A percentile compares a stretch with the other conserved stretches of the same genome.
Conservation (phyloP, 2,797 vertebrate genomes). For the Hydrocynus forskahlii region DNA sequence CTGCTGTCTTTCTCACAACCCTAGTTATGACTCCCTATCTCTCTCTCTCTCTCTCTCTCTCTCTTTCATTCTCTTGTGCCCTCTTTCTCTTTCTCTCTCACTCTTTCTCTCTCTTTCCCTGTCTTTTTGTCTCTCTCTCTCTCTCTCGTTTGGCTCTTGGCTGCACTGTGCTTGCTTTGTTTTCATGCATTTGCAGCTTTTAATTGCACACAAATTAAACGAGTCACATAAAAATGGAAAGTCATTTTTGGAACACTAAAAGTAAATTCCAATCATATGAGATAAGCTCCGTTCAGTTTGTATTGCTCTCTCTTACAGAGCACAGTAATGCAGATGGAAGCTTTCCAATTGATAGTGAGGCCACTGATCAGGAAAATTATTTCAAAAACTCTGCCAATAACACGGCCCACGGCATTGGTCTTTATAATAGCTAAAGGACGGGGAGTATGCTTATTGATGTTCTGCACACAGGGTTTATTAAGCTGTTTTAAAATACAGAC, state of each 20-base stretch:
- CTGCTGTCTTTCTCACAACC: slow-evolving; percentile 39
- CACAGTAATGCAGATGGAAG: slow-evolving; percentile 76
- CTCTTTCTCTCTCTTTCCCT: background rate
- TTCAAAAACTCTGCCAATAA: slow-evolving; percentile 83
- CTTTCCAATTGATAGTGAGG: slow-evolving; percentile 79
- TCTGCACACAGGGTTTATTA: slow-evolving; percentile 37
- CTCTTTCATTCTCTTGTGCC: slow-evolving; percentile 3
- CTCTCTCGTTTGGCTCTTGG: slow-evolving; percentile 47
- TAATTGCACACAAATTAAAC: slow-evolving; percentile 79
- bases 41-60: background rate
- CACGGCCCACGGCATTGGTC: slow-evolving; percentile 73
- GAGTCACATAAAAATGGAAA: slow-evolving; percentile 77
- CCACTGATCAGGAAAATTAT: slow-evolving; percentile 86
- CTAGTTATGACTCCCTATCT: slow-evolving; percentile 28
- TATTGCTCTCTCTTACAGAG: slow-evolving; percentile 77
- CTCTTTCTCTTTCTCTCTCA: background rate
- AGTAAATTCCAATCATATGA: slow-evolving; percentile 75
- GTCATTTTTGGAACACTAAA: slow-evolving; percentile 80
- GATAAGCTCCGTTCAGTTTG: slow-evolving; percentile 77
- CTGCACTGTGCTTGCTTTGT: slow-evolving; percentile 61
- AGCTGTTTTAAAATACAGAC: slow-evolving; percentile 36
- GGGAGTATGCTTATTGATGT: slow-evolving; percentile 60
- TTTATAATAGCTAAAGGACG: slow-evolving; percentile 67
- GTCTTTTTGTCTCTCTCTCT: background rate
- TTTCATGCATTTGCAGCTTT: slow-evolving; percentile 72